A percentile compares a stretch with the other conserved stretches of the same genome.
Evolutionary conservation across 1,140 invertebrate species (phyloP).

Genomic region (Zaprionus taronus): DNA sequence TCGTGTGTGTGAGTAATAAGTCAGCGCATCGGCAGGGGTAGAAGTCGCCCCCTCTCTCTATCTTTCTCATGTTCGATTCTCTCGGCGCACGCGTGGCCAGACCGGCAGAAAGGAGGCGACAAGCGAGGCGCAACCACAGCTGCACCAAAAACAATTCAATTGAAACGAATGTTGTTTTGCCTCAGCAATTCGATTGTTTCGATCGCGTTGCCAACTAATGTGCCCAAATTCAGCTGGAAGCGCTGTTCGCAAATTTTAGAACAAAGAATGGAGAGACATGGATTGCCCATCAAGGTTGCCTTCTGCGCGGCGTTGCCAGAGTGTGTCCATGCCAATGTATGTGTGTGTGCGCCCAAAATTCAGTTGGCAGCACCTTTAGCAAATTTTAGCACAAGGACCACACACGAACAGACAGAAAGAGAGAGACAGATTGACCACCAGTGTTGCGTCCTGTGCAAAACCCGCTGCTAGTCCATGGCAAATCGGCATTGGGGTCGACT

Average conservation of each 20-base stretch:
- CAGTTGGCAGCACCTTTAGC: slow-evolving; percentile 15
- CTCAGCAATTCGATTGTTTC: slow-evolving; percentile 64
- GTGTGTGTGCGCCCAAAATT: no score
- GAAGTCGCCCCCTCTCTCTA: not conserved
- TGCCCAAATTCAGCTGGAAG: slow-evolving; percentile 42
- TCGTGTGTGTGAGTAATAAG: slow-evolving; percentile 35
- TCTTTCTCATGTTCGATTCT: not conserved
- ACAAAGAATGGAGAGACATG: not conserved
- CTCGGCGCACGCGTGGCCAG: slow-evolving; percentile 76
- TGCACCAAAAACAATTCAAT: slow-evolving; percentile 34
- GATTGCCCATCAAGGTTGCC: not conserved
- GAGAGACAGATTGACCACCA: not conserved
- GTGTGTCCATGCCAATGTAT: no score
- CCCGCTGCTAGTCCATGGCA: slow-evolving; percentile 40
- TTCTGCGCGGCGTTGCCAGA: not conserved
- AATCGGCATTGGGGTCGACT: slow-evolving; percentile 49
- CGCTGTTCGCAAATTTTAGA: no score
- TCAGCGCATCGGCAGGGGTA: slow-evolving; percentile 13
- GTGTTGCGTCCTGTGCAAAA: not conserved
- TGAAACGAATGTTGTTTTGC: slow-evolving; percentile 76
- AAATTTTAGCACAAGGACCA: slow-evolving; percentile 46
- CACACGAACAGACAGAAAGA: slow-evolving; percentile 47
- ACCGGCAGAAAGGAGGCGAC: slow-evolving; percentile 76
- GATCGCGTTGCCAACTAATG: slow-evolving; percentile 12
- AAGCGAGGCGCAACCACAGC: slow-evolving; percentile 77